Base-by-base conservation (phyloP, 2,797 vertebrate genomes). In the Avahi laniger region DNA sequence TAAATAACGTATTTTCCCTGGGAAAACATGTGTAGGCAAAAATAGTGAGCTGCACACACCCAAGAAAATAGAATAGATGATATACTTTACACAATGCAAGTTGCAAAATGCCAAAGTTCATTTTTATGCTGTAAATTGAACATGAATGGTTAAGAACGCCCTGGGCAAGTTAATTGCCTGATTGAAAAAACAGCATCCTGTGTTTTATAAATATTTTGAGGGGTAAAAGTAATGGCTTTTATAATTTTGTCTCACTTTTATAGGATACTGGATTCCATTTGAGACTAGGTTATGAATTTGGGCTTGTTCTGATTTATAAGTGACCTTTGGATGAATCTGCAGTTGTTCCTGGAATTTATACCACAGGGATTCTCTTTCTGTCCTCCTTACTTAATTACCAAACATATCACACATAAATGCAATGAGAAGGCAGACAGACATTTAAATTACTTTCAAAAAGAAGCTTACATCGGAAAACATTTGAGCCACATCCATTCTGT, bases 311-410 rank as follows among this genome's bases (percentile, higher is more conserved):
- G 93, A 95, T 96, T 96, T 98, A 93, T 95, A 84, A 96, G 63
- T 94, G 96, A 97, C 89, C 94, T 95, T 97, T 97, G 97, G 95
- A 96, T 96, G 96, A 96, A 79, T 96, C 97, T 86, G 67, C 0
- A 91, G 43, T 75, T 97, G 80, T 97, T 96, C 65, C 94, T 97
- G 83, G 93, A 98, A 98, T 98, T 97, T 91, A 91, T 94, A 97
- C 95, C 93, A 95, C 76, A 97, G 93, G 96, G 93, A 97, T 96
- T 89, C 76, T 89, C 90, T 89, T 96, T 63, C 87, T 97, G 87
- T 96, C 93, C 73, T 94, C 87, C 80, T 76, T 57, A 91, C 75
- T 73, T 59, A 97, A 94, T 80, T 98, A 92, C 75, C 81, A 81
- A 96, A 79, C 76, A 70, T 33, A 70, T 97, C 93, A 95, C 89